Conservation (phyloP, 2,797 vertebrate genomes). For the Chaenodraco wilsoni region DNA sequence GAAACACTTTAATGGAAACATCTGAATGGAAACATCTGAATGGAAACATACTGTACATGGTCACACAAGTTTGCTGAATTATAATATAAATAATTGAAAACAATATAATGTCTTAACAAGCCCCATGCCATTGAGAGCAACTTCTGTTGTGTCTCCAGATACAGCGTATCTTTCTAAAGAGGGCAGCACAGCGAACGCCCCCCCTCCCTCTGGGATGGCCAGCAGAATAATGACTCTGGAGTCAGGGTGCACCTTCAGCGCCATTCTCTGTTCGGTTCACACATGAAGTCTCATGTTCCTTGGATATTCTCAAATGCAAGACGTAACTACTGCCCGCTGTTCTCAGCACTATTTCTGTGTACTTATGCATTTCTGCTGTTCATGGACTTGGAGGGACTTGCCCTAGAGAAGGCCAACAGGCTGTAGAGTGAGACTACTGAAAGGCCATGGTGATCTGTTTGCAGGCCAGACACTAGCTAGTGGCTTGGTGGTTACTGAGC, state of each 20-base stretch:
- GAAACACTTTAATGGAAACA: too few relatives aligned
- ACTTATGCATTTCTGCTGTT: slow-evolving; percentile 55
- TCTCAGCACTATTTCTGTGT: slow-evolving; percentile 47
- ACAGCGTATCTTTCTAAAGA: too few relatives aligned
- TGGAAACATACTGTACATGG: too few relatives aligned
- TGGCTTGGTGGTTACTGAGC: slow-evolving; percentile 13
- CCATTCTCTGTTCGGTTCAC: slow-evolving; percentile 45
- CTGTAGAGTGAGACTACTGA: slow-evolving; percentile 43
- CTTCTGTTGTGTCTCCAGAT: too few relatives aligned
- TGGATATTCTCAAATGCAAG: background rate
- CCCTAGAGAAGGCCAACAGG: slow-evolving; percentile 7
- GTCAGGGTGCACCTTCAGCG: slow-evolving; percentile 24
- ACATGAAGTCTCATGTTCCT: background rate
- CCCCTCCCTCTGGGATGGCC: too few relatives aligned
- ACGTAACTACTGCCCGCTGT: slow-evolving; percentile 16
- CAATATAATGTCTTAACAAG: too few relatives aligned
- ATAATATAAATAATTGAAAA: too few relatives aligned
- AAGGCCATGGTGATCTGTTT: slow-evolving; percentile 36
- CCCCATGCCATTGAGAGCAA: too few relatives aligned
- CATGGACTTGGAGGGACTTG: slow-evolving; percentile 34
- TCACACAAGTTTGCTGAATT: too few relatives aligned
- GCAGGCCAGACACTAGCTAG: slow-evolving; percentile 7
- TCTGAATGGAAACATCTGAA: too few relatives aligned
- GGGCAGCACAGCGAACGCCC: too few relatives aligned
- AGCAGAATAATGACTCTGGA: background rate